phyloP scores from a whole-genome alignment of 2,888 invertebrate genomes.

The Phyllotreta striolata region DNA sequence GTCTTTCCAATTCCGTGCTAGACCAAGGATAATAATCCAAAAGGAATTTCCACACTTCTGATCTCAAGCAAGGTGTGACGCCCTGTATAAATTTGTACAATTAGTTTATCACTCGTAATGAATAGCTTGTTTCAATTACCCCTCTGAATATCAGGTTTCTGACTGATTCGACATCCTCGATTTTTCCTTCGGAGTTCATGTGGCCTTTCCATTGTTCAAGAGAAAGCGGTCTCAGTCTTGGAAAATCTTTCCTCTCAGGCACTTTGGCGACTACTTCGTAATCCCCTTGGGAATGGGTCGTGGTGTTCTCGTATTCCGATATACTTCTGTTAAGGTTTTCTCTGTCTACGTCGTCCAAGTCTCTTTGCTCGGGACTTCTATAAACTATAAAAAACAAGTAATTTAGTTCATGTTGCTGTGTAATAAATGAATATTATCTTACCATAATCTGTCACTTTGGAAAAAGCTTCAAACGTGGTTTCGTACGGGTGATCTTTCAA shows the following conservation, averaged over 20 bases:
- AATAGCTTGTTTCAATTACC: conserved; percentile 61
- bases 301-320: conserved; percentile 60
- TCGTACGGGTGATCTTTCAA: conserved; percentile 78
- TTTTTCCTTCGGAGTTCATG: conserved; percentile 81
- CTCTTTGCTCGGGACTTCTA: conserved; percentile 69
- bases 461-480: conserved; percentile 85
- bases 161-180: conserved; percentile 79
- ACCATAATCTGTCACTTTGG: conserved; percentile 84
- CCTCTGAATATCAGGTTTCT: conserved; percentile 92
- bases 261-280: conserved; percentile 76
- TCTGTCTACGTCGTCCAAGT: conserved; percentile 70
- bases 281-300: conserved; percentile 69
- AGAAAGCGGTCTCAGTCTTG: conserved; percentile 77
- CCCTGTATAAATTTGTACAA: conserved; percentile 67
- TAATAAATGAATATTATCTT: conserved; percentile 52
- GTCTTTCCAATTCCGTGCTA: conserved; percentile 76
- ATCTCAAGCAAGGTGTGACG: conserved; percentile 76
- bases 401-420: too few relatives aligned
- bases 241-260: conserved; percentile 72
- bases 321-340: conserved; percentile 70
- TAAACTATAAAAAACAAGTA: conserved; percentile 63
- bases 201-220: conserved; percentile 83
- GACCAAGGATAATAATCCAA: conserved; percentile 89
- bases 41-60: conserved; percentile 94
- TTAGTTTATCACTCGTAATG: not conserved